phyloP scores from a whole-genome alignment of 53 echinoderm and acorn worm species.

The Mesocentrotus franciscanus region DNA sequence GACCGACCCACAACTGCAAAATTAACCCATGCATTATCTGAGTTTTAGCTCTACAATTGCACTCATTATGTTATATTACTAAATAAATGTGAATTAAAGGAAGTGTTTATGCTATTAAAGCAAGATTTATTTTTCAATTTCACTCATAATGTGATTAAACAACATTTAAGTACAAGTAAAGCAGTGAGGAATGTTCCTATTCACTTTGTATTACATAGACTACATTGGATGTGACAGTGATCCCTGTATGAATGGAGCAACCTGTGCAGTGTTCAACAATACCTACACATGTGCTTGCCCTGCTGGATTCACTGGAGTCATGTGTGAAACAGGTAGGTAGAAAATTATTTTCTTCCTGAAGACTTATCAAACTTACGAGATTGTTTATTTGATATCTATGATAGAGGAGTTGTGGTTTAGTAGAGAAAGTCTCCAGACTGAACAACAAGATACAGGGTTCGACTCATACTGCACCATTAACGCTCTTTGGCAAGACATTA shows the following conservation, averaged over 20 bases:
- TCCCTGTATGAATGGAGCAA: constrained; percentile 58
- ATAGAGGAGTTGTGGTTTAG: background rate
- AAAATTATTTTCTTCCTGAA: constrained; percentile 39
- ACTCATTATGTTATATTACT: too few species aligned
- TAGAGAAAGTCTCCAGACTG: constrained; percentile 41
- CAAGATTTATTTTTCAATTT: too few species aligned
- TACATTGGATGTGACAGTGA: constrained; percentile 54
- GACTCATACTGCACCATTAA: too few species aligned
- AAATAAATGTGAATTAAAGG: too few species aligned
- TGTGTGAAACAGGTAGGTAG: constrained; percentile 59
- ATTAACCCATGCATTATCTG: too few species aligned
- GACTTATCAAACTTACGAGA: constrained; percentile 57
- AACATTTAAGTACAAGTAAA: background rate
- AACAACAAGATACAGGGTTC: too few species aligned
- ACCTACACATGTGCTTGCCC: constrained; percentile 55
- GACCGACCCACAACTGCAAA: too few species aligned
- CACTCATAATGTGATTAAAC: background rate
- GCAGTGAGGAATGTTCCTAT: background rate
- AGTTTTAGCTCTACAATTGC: too few species aligned
- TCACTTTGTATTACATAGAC: background rate
- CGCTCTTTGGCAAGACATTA: too few species aligned
- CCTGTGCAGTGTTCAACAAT: constrained; percentile 25
- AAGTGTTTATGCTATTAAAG: too few species aligned
- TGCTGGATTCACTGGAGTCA: constrained; percentile 32
- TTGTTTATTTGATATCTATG: too few species aligned